Evolutionary conservation across 1,140 invertebrate species (phyloP).

Genomic region (Bombus balteatus): DNA sequence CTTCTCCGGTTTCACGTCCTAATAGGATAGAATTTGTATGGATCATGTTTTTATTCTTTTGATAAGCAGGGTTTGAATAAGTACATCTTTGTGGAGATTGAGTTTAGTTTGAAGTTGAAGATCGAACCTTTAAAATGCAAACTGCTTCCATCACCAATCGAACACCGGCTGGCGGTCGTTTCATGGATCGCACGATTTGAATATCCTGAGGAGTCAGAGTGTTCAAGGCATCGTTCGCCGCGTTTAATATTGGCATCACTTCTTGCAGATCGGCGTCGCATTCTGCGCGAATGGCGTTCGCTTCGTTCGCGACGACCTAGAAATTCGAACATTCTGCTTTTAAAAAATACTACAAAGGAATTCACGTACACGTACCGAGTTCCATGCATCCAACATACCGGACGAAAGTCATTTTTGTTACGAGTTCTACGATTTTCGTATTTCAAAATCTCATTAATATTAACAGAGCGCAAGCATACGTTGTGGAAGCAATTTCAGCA

Average conservation of each 20-base stretch:
- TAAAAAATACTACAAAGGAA: neutral
- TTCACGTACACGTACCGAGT: too few relatives aligned
- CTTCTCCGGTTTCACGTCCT: slow-evolving; percentile 91
- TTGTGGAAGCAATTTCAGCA: too few relatives aligned
- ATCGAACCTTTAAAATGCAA: slow-evolving; percentile 93
- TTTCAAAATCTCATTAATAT: too few relatives aligned
- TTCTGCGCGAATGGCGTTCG: slow-evolving; percentile 95
- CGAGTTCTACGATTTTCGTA: too few relatives aligned
- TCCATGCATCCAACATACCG: too few relatives aligned
- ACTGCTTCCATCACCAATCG: slow-evolving; percentile 98
- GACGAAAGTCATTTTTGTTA: too few relatives aligned
- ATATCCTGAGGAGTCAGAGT: slow-evolving; percentile 96
- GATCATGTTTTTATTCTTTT: neutral
- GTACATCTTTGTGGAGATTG: neutral
- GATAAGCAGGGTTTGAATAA: neutral
- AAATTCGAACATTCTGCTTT: neutral
- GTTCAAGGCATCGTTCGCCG: slow-evolving; percentile 93
- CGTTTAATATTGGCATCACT: slow-evolving; percentile 95
- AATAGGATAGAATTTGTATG: neutral
- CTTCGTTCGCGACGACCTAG: slow-evolving; percentile 81
- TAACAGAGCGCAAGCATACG: too few relatives aligned
- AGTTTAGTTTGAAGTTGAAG: neutral
- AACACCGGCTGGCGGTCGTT: slow-evolving; percentile 96
- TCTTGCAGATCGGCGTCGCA: slow-evolving; percentile 97
- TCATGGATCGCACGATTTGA: slow-evolving; percentile 98